Base-by-base conservation (phyloP, 2,797 vertebrate genomes). In the Lagocephalus sceleratus region DNA sequence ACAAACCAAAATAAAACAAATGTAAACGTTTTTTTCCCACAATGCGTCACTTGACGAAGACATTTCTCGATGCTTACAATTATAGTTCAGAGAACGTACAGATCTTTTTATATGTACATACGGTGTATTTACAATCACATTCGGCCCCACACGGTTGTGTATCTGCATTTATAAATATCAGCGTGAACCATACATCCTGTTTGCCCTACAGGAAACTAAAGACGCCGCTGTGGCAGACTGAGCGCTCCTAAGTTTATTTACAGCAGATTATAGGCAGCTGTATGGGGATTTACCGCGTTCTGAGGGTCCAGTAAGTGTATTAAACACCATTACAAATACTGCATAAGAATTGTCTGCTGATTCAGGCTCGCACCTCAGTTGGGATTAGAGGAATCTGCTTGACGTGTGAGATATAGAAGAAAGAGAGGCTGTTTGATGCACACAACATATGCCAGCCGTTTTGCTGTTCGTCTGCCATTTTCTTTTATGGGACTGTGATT, bases 1-100 rank as follows among this genome's bases (percentile, higher is more conserved):
- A 50, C 39, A 60, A 70, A 43, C 32, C 29, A 38, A 42, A 52
- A 49, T 16, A 26, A 61, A 63, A 14, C 32, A 35, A 35, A 72
- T 81, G 78, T 84, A 87, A 83, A 81, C 79, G 75, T 71, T 77
- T 73, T 68, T 78, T 75, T 67, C 77, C 68, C 32, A 86, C 78
- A 83, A 76, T 85, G 82, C 67, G 75, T 79, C 51, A 77, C 73
- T n/a, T 61, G 25, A 74, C 60, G 84, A 67, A 26, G 32, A 85
- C 76, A 74, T 80, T 69, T 78, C 66, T 66, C 12, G 75, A 75
- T 68, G 56, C 63, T 60, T 69, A 73, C n/a, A 74, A 68, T 63
- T 51, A 48, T 53, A 61, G 56, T 54, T 55, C 44, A 73, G 57
- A 50, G 64, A 53, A 61, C 66, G 69, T 52, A 21, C 40, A 68